Base-by-base conservation (phyloP, 2,113 vertebrate genomes). In the Dromiciops gliroides region DNA sequence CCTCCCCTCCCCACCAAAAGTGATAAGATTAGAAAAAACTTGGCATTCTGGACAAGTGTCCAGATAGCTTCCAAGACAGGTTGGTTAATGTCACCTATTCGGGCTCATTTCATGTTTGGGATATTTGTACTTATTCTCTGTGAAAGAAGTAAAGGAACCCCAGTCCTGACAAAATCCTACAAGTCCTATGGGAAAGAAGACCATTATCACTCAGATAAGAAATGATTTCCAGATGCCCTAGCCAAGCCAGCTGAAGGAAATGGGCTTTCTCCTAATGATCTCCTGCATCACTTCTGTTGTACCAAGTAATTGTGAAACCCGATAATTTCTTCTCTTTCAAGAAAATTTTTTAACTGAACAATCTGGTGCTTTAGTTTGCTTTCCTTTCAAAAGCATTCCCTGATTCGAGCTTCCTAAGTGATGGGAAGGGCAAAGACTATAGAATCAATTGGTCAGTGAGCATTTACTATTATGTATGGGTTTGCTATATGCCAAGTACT, bases 151-250 rank as follows among this genome's bases (percentile, higher is more conserved):
- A 95, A 47, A 3, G 0, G 0, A 0, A 44, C 26, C 89, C 67
- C 2, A 52, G 3, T 28, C 89, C 89, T 89, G 48, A 0, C 3
- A 91, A 0, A 50, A 53, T 47, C 8, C n/a, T 83, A n/a, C 50
- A 50, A 93, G 89, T 31, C 89, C 48, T 50, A 28, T 90, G 48
- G 24, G 23, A 50, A 50, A 90, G 25, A 90, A 49, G 48, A 1
- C 93, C 95, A 67, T 94, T 98, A 96, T 98, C 97, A 56, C 83
- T 97, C 44, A 95, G 92, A 95, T 75, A 31, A 92, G 28, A 92
- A 95, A 96, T 48, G 47, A 47, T 9, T 96, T 96, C 96, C 96
- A 94, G 97, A 97, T 98, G 94, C 90, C 48, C 92, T 89, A 96
- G 96, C 83, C 89, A 0, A 0, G 16, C 50, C 91, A 94, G 75